These are phyloP conservation scores for Saguinus midas DNA, from an alignment of 2,113 vertebrate species.

Conservation along the genomic window DNA sequence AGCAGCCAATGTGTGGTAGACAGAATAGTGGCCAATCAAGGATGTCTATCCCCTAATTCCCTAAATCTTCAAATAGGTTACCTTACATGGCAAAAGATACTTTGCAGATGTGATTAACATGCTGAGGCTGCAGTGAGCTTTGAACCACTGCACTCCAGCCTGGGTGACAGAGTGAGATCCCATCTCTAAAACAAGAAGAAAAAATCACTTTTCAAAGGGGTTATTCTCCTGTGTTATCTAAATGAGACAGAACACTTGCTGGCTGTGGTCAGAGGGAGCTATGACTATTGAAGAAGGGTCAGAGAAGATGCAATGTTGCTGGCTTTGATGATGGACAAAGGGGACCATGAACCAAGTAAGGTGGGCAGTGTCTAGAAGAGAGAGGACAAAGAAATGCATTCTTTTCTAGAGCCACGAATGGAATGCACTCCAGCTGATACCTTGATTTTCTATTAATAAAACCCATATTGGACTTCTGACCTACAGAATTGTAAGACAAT, in stretches of 20 bases:
- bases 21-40: neutral
- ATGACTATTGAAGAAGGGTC: neutral
- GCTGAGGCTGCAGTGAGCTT: no score
- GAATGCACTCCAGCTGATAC: neutral
- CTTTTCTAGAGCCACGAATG: neutral
- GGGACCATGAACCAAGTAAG: neutral
- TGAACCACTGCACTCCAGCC: no score
- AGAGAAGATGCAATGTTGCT: neutral
- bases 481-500: neutral
- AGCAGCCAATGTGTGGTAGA: neutral
- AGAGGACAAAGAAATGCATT: neutral
- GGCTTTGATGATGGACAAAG: neutral
- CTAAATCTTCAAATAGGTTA: neutral
- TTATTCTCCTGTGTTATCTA: neutral
- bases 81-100: neutral
- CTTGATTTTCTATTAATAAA: neutral
- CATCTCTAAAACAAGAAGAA: no score
- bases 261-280: neutral
- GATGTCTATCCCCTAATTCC: neutral
- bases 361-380: neutral
- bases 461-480: neutral
- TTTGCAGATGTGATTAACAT: neutral
- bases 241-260: neutral
- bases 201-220: neutral
- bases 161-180: no score